Base-by-base conservation (phyloP, 2,113 vertebrate genomes). In the Suncus etruscus region DNA sequence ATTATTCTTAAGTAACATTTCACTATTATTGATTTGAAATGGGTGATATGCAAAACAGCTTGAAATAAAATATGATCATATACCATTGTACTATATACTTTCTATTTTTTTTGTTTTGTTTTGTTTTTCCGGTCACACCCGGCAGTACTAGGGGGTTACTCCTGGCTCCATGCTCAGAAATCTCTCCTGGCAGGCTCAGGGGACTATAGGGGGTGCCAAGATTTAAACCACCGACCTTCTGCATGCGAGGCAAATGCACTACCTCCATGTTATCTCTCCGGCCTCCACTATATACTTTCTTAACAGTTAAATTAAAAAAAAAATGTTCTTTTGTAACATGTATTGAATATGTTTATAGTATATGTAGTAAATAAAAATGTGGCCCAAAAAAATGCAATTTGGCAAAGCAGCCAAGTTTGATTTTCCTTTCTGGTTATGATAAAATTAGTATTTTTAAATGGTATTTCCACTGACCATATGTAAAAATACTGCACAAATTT, bases 61-160 rank as follows among this genome's bases (percentile, higher is more conserved):
- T 98, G 97, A 97, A 97, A 97, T 97, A 97, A 97, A 98, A 98
- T 98, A 98, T 96, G 97, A 98, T 98, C 98, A 98, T 98, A 98
- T 99, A 98, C 98, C 98, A 98, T 98, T 99, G 98, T 99, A 99
- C 98, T 98, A 98, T 98, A 99, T n/a, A n/a, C n/a, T n/a, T n/a
- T n/a, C n/a, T n/a, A n/a, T n/a, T n/a, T n/a, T n/a, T n/a, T n/a
- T n/a, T n/a, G n/a, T n/a, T n/a, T n/a, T n/a, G n/a, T n/a, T n/a
- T n/a, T n/a, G n/a, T n/a, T n/a, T n/a, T n/a, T n/a, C n/a, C n/a
- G n/a, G n/a, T n/a, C n/a, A n/a, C n/a, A n/a, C n/a, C n/a, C n/a
- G n/a, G n/a, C n/a, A n/a, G n/a, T n/a, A n/a, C n/a, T n/a, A n/a
- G n/a, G n/a, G n/a, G n/a, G n/a, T n/a, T n/a, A n/a, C n/a, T n/a